Base-by-base conservation (phyloP, 2,888 invertebrate genomes). In the Salpingus planirostris region DNA sequence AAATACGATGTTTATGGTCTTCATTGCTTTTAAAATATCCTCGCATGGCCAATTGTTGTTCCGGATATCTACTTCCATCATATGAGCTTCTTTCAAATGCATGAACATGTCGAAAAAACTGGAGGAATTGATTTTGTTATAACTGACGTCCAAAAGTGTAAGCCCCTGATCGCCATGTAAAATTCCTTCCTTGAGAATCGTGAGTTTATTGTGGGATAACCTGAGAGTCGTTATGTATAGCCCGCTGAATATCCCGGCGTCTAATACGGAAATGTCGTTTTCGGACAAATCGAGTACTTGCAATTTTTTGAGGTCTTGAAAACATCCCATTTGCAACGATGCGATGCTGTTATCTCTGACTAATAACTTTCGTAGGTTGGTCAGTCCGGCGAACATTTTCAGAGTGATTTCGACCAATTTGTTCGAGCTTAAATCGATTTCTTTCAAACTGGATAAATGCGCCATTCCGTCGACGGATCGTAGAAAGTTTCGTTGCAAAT, bases 301-400 rank as follows among this genome's bases (percentile, higher is more conserved):
- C 15, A 34, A 14, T 12, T 4, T 11, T 25, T 30, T 15, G 15
- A 34, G 23, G 26, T 34, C 11, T 13, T 22, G n/a, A 21, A 34
- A 34, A 21, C 24, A 25, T 4, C 29, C 30, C 2, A 30, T 12
- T 11, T 11, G 2, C n/a, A 34, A 8, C 14, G 1, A 8, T 11
- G 3, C 2, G n/a, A 34, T 34, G 25, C 15, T n/a, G 22, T 34
- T 34, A 12, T 34, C 30, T n/a, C 21, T 21, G 3, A 34, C 14
- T 14, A 18, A 11, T 13, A 34, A 21, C 3, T 12, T 13, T 6
- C n/a, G 7, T 21, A 29, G 26, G 12, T 15, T 10, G 10, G 7
- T 28, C 14, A 29, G 14, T 1, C 14, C 11, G 8, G 3, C 13
- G 3, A 33, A 29, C 5, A 21, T 11, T 13, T 29, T 11, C 4